These are phyloP conservation scores for Potamilus streckersoni DNA, from an alignment of 1,140 invertebrate species.

Conservation along the genomic window DNA sequence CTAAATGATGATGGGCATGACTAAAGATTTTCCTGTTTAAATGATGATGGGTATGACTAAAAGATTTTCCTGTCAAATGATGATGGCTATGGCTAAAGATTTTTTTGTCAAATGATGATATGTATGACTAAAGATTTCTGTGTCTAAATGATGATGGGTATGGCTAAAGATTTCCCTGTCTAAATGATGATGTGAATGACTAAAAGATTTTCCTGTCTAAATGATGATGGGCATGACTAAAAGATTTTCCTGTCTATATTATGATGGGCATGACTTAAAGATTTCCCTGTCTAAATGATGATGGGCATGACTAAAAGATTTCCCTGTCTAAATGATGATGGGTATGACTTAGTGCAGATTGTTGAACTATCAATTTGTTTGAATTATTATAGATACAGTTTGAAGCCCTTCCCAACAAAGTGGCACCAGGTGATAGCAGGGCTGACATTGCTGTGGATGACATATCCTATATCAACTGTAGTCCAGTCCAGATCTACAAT, in stretches of 20 bases:
- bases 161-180: not conserved
- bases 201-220: too few species aligned
- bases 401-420: conserved; percentile 40
- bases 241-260: too few species aligned
- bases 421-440: conserved; percentile 30
- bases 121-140: too few species aligned
- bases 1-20: not conserved
- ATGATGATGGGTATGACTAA: not conserved
- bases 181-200: not conserved
- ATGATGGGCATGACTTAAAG: too few species aligned
- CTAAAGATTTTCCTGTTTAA: not conserved
- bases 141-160: not conserved
- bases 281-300: too few species aligned
- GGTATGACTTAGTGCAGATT: too few species aligned
- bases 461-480: conserved; percentile 52
- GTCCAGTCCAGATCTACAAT: conserved; percentile 33
- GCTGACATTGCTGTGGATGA: conserved; percentile 61
- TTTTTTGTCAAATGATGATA: too few species aligned
- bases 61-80: too few species aligned
- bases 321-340: too few species aligned
- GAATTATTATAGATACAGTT: conserved; percentile 45
- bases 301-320: too few species aligned
- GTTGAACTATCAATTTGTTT: conserved; percentile 1
- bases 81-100: too few species aligned
- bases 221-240: too few species aligned